Conservation (phyloP, 2,113 vertebrate species). For the Eublepharis macularius region DNA sequence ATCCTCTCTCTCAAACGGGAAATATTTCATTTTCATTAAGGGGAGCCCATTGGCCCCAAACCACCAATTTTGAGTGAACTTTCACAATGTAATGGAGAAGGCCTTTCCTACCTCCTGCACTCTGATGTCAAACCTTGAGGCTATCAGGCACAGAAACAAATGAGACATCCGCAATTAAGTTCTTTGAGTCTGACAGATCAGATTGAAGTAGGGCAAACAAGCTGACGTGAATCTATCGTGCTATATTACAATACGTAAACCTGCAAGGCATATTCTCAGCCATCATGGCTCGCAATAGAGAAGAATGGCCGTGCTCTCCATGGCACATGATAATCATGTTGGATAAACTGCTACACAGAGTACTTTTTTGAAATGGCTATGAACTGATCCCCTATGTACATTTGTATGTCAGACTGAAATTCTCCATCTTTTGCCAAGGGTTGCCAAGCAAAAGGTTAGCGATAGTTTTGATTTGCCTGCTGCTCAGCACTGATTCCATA, state of each 20-base stretch:
- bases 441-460: conserved; percentile 30
- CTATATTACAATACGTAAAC: neutral
- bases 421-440: conserved; percentile 18
- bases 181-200: conserved; percentile 12
- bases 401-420: conserved; percentile 39
- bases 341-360: neutral
- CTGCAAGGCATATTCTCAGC: conserved; percentile 1
- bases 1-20: too few species aligned
- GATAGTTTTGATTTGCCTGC: neutral
- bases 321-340: neutral
- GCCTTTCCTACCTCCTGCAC: too few species aligned
- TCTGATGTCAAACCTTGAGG: conserved; percentile 11
- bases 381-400: neutral
- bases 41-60: too few species aligned
- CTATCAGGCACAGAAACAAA: conserved; percentile 8
- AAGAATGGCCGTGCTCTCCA: neutral
- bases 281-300: neutral
- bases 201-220: conserved; percentile 20
- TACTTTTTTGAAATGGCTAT: neutral
- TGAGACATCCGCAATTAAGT: neutral
- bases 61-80: too few species aligned
- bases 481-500: conserved; percentile 19
- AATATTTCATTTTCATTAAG: too few species aligned
- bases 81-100: too few species aligned
- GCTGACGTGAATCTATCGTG: neutral